These are phyloP conservation scores for Zaprionus capensis DNA, from an alignment of 1,140 invertebrate species.

Conservation along the genomic window DNA sequence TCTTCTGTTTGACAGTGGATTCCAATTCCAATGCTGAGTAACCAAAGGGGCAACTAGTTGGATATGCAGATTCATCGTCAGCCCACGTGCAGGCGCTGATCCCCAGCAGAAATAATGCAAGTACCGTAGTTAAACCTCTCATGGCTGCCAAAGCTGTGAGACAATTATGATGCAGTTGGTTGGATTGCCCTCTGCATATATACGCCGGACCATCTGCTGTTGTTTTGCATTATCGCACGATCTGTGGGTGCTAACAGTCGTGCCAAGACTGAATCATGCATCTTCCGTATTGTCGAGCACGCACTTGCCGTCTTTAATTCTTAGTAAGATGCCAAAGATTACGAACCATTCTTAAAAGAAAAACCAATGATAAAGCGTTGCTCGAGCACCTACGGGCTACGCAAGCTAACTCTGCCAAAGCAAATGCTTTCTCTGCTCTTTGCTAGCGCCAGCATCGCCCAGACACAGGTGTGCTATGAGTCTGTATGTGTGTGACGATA, in stretches of 20 bases:
- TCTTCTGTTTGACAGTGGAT: conserved; percentile 22
- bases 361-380: conserved; percentile 7
- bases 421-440: conserved; percentile 14
- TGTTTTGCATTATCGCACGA: conserved; percentile 53
- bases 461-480: background rate
- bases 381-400: conserved; percentile 8
- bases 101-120: conserved; percentile 20
- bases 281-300: conserved; percentile 40
- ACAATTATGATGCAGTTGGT: conserved; percentile 38
- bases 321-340: conserved; percentile 65
- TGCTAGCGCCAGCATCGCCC: background rate
- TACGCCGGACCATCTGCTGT: conserved; percentile 26
- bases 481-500: background rate
- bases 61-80: background rate
- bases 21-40: conserved; percentile 16
- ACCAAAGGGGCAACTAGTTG: conserved; percentile 47
- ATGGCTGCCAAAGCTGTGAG: conserved; percentile 24
- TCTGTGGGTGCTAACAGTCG: conserved; percentile 31
- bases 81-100: conserved; percentile 1
- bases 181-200: conserved; percentile 33
- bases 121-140: conserved; percentile 20
- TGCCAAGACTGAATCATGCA: conserved; percentile 42
- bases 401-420: background rate
- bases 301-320: conserved; percentile 44
- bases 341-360: conserved; percentile 15